Evolutionary conservation across 2,113 vertebrate genomes (phyloP), one percentile per base, ranked within the genome.

Genomic region (Noturus placidus): DNA sequence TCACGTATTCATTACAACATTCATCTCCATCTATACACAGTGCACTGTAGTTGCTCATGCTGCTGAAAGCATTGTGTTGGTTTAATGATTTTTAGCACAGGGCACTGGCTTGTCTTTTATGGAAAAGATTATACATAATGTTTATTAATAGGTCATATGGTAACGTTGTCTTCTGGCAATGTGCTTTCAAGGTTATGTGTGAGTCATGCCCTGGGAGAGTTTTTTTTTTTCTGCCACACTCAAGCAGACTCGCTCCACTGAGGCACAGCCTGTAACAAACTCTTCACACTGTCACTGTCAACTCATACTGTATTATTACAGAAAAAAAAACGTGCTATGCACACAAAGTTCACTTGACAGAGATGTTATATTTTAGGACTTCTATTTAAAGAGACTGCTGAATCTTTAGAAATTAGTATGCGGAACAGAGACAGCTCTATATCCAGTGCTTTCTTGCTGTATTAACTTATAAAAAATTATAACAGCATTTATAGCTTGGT

Each of bases 161-260:
- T 85, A 86, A 82, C 77, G 61, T 56, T 89, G 86, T 87, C 88
- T 90, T 87, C 82, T 87, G 86, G 84, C 87, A 88, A 88, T 86
- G 61, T 83, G 70, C 79, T 90, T 90, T 89, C 89, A 90, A 90
- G 89, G 89, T 90, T 90, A 90, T 90, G 69, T 86, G 42, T 30
- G 86, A 89, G 86, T 79, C 83, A n/a, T 85, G 89, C 86, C 89
- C 88, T 82, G 61, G 77, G 89, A 87, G 89, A 89, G 77, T 69
- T 76, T 46, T 46, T 46, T 46, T 90, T 67, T 80, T 83, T 56
- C 86, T 89, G 89, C 87, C 85, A 90, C 87, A 82, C 80, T 78
- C 57, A 67, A 81, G 82, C 89, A 85, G 85, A 25, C 82, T 78
- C 35, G 56, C 81, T 88, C 72, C 54, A 79, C 82, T 83, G 80